Percentiles rank a stretch among this genome's conserved stretches.
phyloP scores from a whole-genome alignment of 2,888 invertebrate genomes.

The Colletes collaris region DNA sequence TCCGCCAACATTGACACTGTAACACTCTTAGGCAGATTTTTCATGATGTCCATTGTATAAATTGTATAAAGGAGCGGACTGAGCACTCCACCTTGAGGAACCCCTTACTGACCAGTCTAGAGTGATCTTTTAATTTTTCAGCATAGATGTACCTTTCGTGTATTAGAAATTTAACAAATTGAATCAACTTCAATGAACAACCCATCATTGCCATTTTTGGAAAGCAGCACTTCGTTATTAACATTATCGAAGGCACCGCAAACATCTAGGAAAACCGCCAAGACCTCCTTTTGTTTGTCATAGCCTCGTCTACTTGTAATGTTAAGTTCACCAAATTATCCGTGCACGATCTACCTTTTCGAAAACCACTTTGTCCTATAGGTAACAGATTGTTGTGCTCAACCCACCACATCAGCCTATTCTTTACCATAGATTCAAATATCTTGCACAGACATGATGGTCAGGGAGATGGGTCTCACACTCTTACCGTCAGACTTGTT shows the following conservation, averaged over 20 bases:
- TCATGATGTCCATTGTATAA: background rate
- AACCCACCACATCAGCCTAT: slow-evolving; percentile 3
- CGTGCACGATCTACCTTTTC: background rate
- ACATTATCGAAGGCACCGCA: background rate
- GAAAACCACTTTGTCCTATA: background rate
- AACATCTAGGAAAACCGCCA: background rate
- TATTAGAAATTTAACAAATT: background rate
- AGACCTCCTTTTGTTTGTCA: background rate
- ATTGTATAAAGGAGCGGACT: background rate
- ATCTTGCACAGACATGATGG: background rate
- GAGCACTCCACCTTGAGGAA: background rate
- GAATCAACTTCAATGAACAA: background rate
- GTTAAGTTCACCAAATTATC: background rate
- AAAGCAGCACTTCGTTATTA: background rate
- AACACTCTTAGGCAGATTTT: background rate
- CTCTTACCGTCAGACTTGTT: slow-evolving; percentile 38
- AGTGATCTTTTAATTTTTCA: background rate
- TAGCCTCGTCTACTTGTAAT: background rate
- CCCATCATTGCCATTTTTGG: background rate
- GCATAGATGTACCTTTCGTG: background rate
- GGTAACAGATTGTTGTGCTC: background rate
- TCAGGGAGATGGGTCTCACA: background rate
- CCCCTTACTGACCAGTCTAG: background rate
- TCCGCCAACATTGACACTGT: background rate
- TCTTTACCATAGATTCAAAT: background rate